phyloP scores from a whole-genome alignment of 2,113 vertebrate species.

The Phalacrocorax aristotelis region DNA sequence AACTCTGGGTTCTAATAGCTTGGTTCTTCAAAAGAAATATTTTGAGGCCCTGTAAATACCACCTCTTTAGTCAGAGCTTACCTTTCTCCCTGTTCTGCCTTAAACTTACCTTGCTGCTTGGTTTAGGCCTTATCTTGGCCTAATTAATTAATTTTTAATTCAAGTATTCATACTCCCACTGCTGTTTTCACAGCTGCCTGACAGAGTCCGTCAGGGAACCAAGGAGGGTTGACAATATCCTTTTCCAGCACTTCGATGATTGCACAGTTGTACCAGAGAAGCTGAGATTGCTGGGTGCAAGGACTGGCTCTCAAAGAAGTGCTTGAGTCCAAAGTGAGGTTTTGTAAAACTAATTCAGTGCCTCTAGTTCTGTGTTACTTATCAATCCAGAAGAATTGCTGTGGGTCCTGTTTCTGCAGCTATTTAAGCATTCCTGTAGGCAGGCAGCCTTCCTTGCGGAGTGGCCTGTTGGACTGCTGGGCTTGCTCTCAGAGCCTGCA shows the following conservation, averaged over 20 bases:
- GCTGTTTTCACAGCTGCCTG: neutral
- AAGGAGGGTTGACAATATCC: neutral
- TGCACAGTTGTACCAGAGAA: neutral
- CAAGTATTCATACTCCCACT: neutral
- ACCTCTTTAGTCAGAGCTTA: neutral
- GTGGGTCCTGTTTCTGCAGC: neutral
- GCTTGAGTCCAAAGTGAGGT: neutral
- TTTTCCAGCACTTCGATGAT: fast-evolving
- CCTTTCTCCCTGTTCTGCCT: neutral
- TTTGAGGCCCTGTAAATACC: neutral
- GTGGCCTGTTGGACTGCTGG: fast-evolving
- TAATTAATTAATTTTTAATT: too few relatives aligned
- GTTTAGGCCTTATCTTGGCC: neutral
- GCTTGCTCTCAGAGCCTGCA: neutral
- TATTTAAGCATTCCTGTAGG: neutral
- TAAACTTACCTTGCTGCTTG: neutral
- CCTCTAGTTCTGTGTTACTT: neutral
- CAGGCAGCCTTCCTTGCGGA: neutral
- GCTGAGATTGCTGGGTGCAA: neutral
- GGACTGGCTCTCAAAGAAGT: neutral
- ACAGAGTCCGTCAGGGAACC: neutral
- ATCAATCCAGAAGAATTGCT: neutral
- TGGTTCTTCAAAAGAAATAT: neutral
- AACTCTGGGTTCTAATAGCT: neutral
- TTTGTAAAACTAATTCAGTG: neutral